Base-by-base conservation (phyloP, 2,888 invertebrate genomes). In the Troides helena region DNA sequence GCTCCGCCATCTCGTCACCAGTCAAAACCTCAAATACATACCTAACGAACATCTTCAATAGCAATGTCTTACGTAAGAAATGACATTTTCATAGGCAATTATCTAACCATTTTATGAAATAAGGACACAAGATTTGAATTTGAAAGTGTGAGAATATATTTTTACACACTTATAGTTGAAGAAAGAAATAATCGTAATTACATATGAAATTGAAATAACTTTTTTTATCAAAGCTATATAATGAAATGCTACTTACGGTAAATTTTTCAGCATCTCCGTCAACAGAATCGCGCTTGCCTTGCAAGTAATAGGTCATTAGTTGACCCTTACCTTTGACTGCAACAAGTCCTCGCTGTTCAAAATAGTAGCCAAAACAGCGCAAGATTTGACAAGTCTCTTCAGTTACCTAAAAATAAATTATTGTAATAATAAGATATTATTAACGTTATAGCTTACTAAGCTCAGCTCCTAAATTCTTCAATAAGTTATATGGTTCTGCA, bases 251-350 rank as follows among this genome's bases (percentile, higher is more conserved):
- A 82, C 84, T 82, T 71, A 86, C 86, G 56, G 74, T 73, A 58
- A 77, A 73, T 72, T 78, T 80, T 57, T 79, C 77, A 8, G 72
- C 53, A 25, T 75, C 74, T 39, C 69, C 71, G 59, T 73, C 70
- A 71, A 79, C 75, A 2, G 76, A 72, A 72, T 87, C 86, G 6
- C 89, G 87, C 82, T 93, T 93, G 75, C 95, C 96, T 83, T 94
- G 93, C 75, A 99, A 92, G 85, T 98, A 99, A 88, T 98, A 99
- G 1, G 99, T 99, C 95, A 98, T 97, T 70, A 99, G 94, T 84
- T 98, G 97, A 18, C 99, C 99, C 90, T 99, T 99, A 76, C 99
- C 99, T 89, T 99, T 99, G 62, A 99, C 99, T 59, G 97, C 96
- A 18, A 99, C 98, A 72, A 98, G 92, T 7, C 99, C 99, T 3